phyloP scores from a whole-genome alignment of 2,888 invertebrate species.

The Aspidiotus rigidus region DNA sequence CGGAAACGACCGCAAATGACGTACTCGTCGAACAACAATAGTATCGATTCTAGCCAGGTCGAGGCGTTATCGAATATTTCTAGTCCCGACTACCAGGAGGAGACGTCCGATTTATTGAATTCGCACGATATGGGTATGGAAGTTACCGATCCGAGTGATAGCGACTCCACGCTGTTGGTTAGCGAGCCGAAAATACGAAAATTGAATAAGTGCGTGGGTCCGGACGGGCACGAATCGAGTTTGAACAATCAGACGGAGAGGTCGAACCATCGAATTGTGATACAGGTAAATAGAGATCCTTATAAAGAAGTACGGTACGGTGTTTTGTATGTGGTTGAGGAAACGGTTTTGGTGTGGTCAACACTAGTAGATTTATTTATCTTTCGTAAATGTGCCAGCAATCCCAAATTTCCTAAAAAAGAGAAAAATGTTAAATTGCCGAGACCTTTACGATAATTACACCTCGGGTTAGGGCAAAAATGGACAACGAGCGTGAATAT shows the following conservation, averaged over 20 bases:
- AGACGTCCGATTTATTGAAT: constrained; percentile 70
- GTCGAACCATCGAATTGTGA: constrained; percentile 61
- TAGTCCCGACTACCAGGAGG: constrained; percentile 81
- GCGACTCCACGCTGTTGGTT: constrained; percentile 76
- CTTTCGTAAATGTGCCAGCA: too few species aligned
- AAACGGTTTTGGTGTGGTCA: too few species aligned
- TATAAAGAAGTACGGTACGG: too few species aligned
- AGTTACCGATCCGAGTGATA: constrained; percentile 79
- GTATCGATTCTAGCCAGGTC: constrained; percentile 68
- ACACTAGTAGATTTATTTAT: too few species aligned
- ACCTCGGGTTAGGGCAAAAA: too few species aligned
- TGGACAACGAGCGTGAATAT: too few species aligned
- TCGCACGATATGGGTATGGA: constrained; percentile 72
- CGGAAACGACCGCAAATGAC: constrained; percentile 51
- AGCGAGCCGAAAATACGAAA: constrained; percentile 45
- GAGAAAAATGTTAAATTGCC: too few species aligned
- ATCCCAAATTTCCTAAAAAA: too few species aligned
- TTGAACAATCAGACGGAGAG: constrained; percentile 18
- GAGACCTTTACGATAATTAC: too few species aligned
- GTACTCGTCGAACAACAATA: constrained; percentile 36
- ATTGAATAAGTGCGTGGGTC: constrained; percentile 24
- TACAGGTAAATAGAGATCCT: constrained; percentile 48
- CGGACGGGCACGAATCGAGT: constrained; percentile 10
- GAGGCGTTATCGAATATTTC: constrained; percentile 83
- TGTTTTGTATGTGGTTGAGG: too few species aligned